phyloP scores from a whole-genome alignment of 2,888 invertebrate genomes.

The Aethes cnicana region DNA sequence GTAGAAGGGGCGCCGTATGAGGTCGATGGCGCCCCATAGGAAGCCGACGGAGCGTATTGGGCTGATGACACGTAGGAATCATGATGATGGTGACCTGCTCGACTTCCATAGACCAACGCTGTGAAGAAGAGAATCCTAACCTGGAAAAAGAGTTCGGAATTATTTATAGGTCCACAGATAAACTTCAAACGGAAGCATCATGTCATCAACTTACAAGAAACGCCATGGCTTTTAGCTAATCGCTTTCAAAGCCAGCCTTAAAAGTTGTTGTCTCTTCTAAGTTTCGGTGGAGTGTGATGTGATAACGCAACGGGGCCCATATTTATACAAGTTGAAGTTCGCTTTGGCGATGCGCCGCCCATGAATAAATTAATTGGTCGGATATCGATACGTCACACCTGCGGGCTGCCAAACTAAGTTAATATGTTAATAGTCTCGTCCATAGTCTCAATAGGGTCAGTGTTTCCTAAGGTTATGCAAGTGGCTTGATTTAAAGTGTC shows the following conservation, averaged over 20 bases:
- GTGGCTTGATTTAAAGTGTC: constrained; percentile 35
- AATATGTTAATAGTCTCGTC: constrained; percentile 31
- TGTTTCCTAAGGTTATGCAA: constrained; percentile 44
- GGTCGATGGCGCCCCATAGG: constrained; percentile 62
- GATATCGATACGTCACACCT: constrained; percentile 34
- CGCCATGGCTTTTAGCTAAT: constrained; percentile 81
- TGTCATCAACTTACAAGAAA: constrained; percentile 70
- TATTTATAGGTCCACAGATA: background rate
- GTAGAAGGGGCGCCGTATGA: constrained; percentile 54
- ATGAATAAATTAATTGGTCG: constrained; percentile 58
- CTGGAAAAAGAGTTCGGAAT: constrained; percentile 55
- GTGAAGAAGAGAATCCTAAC: constrained; percentile 62
- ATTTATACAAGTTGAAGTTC: constrained; percentile 69
- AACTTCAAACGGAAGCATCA: background rate
- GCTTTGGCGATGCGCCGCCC: constrained; percentile 58
- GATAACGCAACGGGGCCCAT: constrained; percentile 61
- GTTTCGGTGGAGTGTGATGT: constrained; percentile 66
- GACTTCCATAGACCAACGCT: constrained; percentile 60
- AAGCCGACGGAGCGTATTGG: constrained; percentile 61
- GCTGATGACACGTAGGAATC: constrained; percentile 67
- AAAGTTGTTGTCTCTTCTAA: constrained; percentile 70
- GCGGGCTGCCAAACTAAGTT: constrained; percentile 32
- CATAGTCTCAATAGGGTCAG: constrained; percentile 37
- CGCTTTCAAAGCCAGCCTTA: constrained; percentile 70
- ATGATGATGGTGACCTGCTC: constrained; percentile 55